These are phyloP conservation scores for Apamea monoglypha DNA, from an alignment of 2,888 invertebrate species.

Conservation along the genomic window DNA sequence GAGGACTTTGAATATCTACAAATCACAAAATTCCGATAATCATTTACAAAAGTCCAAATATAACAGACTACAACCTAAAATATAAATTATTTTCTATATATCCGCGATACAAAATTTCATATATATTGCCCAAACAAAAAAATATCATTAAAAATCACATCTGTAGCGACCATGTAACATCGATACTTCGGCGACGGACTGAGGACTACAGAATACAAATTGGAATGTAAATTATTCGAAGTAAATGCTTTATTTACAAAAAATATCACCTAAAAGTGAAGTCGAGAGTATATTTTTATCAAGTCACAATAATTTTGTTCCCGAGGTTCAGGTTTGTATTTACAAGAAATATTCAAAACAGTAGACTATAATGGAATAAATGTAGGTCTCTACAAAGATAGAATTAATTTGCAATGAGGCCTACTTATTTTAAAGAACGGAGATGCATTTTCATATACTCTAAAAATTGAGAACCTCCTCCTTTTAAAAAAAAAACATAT, in stretches of 20 bases:
- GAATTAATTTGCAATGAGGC: slow-evolving; percentile 50
- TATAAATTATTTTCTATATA: neutral
- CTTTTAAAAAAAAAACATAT: no score
- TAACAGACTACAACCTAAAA: slow-evolving; percentile 6
- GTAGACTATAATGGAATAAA: slow-evolving; percentile 53
- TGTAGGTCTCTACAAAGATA: slow-evolving; percentile 59
- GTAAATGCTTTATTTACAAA: slow-evolving; percentile 83
- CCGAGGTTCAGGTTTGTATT: slow-evolving; percentile 72
- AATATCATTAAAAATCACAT: slow-evolving; percentile 27
- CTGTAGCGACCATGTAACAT: slow-evolving; percentile 61
- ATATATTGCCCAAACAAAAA: slow-evolving; percentile 11
- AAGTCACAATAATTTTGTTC: slow-evolving; percentile 82
- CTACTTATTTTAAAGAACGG: slow-evolving; percentile 44
- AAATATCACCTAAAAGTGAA: slow-evolving; percentile 72
- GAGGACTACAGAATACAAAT: slow-evolving; percentile 76
- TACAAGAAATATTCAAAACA: slow-evolving; percentile 58
- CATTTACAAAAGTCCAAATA: slow-evolving; percentile 13
- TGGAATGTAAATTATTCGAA: slow-evolving; percentile 84
- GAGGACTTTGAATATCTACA: neutral
- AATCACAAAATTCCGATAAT: slow-evolving; percentile 33
- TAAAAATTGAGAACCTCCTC: neutral
- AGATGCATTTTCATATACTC: slow-evolving; percentile 57
- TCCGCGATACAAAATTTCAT: neutral
- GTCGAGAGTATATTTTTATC: slow-evolving; percentile 71
- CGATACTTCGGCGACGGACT: slow-evolving; percentile 72